Conservation (phyloP, 53 echinoderm and acorn worm genomes). For the Patiria pectinifera region DNA sequence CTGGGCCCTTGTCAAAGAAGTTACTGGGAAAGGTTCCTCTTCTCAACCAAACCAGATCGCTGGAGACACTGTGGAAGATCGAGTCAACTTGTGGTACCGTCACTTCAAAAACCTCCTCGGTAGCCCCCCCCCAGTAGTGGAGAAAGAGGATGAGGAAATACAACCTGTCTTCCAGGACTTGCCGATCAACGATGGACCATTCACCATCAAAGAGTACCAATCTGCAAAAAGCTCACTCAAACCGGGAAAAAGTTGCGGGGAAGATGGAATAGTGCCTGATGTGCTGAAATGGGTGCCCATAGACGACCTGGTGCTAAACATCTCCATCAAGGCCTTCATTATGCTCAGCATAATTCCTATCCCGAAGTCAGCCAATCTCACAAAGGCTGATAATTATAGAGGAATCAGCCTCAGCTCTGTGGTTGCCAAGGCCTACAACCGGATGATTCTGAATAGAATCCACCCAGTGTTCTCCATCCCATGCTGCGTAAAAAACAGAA, state of each 20-base stretch:
- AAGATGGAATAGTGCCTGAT: slow-evolving; percentile 27
- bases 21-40: slow-evolving; percentile 11
- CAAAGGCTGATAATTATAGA: slow-evolving; percentile 21
- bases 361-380: slow-evolving; percentile 50
- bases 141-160: slow-evolving; percentile 14
- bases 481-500: slow-evolving; percentile 34
- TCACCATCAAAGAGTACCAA: slow-evolving; percentile 2
- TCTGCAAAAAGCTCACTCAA: slow-evolving; percentile 19
- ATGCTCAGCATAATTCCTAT: slow-evolving; percentile 47
- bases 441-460: slow-evolving; percentile 58
- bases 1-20: slow-evolving; percentile 9
- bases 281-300: slow-evolving; percentile 38
- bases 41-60: slow-evolving; percentile 16
- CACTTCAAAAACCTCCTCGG: slow-evolving; percentile 47
- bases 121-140: slow-evolving; percentile 9
- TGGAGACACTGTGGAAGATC: slow-evolving; percentile 3
- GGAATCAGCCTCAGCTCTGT: slow-evolving; percentile 61
- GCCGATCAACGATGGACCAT: slow-evolving; percentile 11
- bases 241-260: not conserved
- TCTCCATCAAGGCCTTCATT: slow-evolving; percentile 47
- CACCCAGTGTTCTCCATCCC: slow-evolving; percentile 40
- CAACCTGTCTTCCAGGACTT: slow-evolving; percentile 16
- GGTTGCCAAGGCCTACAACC: slow-evolving; percentile 60
- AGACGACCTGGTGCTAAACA: slow-evolving; percentile 32
- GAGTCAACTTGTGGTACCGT: slow-evolving; percentile 13